phyloP scores from a whole-genome alignment of 37 sponge, comb jelly and placozoan species.

The Haliclona indistincta region DNA sequence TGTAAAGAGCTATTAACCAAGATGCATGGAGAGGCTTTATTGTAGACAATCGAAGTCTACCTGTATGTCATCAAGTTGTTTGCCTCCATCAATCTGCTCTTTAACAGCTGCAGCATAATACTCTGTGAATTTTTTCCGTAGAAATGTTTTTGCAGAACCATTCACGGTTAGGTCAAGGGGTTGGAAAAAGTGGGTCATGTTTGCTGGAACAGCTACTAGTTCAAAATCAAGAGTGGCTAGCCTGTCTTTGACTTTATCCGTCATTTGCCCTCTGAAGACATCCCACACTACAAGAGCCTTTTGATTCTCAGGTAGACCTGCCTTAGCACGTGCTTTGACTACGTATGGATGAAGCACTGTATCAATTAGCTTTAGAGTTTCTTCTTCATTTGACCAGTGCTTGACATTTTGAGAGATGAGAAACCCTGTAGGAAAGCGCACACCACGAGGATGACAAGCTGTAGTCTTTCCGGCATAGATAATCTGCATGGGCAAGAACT shows the following conservation, averaged over 20 bases:
- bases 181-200: slow-evolving; percentile 53
- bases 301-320: slow-evolving; percentile 21
- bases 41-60: background rate
- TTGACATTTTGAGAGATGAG: slow-evolving; percentile 19
- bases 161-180: slow-evolving; percentile 38
- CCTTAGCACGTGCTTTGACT: slow-evolving; percentile 26
- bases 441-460: slow-evolving; percentile 24
- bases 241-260: slow-evolving; percentile 11
- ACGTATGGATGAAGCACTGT: slow-evolving; percentile 45
- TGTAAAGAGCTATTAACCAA: slow-evolving; percentile 47
- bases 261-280: slow-evolving; percentile 49
- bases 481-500: slow-evolving; percentile 33
- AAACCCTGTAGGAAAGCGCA: slow-evolving; percentile 17
- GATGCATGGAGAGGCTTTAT: background rate
- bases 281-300: slow-evolving; percentile 24
- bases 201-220: slow-evolving; percentile 34
- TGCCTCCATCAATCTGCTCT: slow-evolving; percentile 26
- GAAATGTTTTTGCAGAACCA: slow-evolving; percentile 23
- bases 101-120: slow-evolving; percentile 31
- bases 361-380: slow-evolving; percentile 28
- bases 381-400: slow-evolving; percentile 51
- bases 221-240: slow-evolving; percentile 19
- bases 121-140: slow-evolving; percentile 7
- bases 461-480: slow-evolving; percentile 44
- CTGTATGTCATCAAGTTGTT: slow-evolving; percentile 33